Conservation (phyloP, 2,797 vertebrate genomes). For the Poeciliopsis gracilis region DNA sequence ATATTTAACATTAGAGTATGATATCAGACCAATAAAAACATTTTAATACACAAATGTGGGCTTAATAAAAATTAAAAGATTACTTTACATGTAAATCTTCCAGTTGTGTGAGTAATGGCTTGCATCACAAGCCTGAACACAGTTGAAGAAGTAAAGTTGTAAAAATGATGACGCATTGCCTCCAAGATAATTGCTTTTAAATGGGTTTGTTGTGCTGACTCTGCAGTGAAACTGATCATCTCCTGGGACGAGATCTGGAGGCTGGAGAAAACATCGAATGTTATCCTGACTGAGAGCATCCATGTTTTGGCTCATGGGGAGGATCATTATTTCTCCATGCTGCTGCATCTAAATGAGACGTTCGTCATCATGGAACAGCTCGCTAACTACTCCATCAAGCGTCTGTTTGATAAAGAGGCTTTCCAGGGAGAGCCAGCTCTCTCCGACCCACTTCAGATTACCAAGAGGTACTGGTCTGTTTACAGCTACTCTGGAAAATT, state of each 20-base stretch:
- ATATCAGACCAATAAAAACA: neutral
- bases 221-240: constrained; percentile 91
- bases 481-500: neutral
- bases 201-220: constrained; percentile 17
- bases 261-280: constrained; percentile 92
- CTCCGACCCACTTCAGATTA: constrained; percentile 91
- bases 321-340: constrained; percentile 97
- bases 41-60: neutral
- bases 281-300: constrained; percentile 94
- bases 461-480: constrained; percentile 86
- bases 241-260: constrained; percentile 96
- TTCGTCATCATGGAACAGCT: constrained; percentile 97
- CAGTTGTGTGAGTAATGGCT: neutral
- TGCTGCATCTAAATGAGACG: constrained; percentile 93
- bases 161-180: neutral
- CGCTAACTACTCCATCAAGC: constrained; percentile 90
- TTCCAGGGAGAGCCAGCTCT: constrained; percentile 89
- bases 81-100: neutral
- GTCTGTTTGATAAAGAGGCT: constrained; percentile 95
- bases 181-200: constrained; percentile 3
- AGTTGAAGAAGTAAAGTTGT: neutral
- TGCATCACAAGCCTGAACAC: neutral
- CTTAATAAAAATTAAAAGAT: neutral
- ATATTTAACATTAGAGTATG: neutral
- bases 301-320: constrained; percentile 89